phyloP scores from a whole-genome alignment of 1,140 invertebrate species.

The Fopius arisanus region DNA sequence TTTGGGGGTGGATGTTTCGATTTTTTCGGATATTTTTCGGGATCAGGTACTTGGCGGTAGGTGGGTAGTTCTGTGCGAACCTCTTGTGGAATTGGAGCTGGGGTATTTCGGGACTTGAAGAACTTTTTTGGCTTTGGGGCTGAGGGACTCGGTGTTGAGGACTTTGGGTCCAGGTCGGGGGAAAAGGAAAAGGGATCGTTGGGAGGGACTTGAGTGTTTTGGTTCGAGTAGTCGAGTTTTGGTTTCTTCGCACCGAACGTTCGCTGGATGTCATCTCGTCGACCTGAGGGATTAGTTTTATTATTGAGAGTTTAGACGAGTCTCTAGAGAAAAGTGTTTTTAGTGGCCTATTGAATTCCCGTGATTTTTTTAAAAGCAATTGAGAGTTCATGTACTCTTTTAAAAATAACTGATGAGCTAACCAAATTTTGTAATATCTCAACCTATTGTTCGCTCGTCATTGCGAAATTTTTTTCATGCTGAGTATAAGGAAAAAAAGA shows the following conservation, averaged over 20 bases:
- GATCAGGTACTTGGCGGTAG: slow-evolving; percentile 59
- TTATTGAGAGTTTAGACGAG: background rate
- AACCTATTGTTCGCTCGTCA: too few species aligned
- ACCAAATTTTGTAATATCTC: too few species aligned
- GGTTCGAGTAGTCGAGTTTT: slow-evolving; percentile 60
- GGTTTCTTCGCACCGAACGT: slow-evolving; percentile 50
- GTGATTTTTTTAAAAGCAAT: too few species aligned
- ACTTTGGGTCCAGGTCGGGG: slow-evolving; percentile 50
- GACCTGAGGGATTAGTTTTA: slow-evolving; percentile 43
- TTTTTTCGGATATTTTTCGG: slow-evolving; percentile 48
- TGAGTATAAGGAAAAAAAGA: too few species aligned
- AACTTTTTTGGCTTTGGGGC: slow-evolving; percentile 83
- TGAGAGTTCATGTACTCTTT: too few species aligned
- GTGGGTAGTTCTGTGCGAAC: slow-evolving; percentile 65
- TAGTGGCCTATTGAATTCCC: too few species aligned
- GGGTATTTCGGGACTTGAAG: slow-evolving; percentile 84
- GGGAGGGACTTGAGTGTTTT: slow-evolving; percentile 50
- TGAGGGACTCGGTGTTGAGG: slow-evolving; percentile 43
- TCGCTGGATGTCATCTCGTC: slow-evolving; percentile 51
- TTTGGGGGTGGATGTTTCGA: slow-evolving; percentile 39
- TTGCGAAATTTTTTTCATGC: too few species aligned
- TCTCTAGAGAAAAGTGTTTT: too few species aligned
- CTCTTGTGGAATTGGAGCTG: slow-evolving; percentile 56
- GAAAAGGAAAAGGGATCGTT: slow-evolving; percentile 64
- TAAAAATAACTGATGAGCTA: too few species aligned